These are phyloP conservation scores for Melangyna quadrimaculata DNA, from an alignment of 2,888 invertebrate species.

Conservation along the genomic window DNA sequence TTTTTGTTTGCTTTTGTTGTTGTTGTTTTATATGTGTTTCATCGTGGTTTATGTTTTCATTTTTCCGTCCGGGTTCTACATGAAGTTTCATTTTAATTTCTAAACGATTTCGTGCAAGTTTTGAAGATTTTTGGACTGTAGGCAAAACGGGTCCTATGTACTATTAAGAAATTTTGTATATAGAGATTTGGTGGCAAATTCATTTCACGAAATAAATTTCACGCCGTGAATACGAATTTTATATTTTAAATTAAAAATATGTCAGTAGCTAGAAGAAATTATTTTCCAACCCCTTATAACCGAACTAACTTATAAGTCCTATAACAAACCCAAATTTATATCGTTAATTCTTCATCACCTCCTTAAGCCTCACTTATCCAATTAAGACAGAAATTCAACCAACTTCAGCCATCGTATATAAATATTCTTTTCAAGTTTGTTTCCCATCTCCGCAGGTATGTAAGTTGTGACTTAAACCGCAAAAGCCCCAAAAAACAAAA, in stretches of 20 bases:
- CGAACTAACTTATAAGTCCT: no score
- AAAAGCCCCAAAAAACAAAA: not conserved
- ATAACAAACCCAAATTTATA: no score
- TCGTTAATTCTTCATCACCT: not conserved
- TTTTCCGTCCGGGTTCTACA: constrained; percentile 12
- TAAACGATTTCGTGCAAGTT: constrained; percentile 2
- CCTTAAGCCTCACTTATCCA: not conserved
- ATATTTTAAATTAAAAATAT: no score
- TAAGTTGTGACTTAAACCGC: constrained; percentile 48
- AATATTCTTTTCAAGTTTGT: not conserved
- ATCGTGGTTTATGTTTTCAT: not conserved
- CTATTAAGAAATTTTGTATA: no score
- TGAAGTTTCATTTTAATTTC: constrained; percentile 26
- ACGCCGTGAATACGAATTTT: no score
- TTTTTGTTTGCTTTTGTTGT: not conserved
- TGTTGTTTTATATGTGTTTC: not conserved
- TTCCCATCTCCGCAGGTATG: not conserved
- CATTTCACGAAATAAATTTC: no score
- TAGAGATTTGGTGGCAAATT: no score
- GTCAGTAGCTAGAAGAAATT: no score
- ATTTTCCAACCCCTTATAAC: no score
- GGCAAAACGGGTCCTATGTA: no score
- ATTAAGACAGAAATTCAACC: not conserved
- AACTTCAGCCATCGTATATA: not conserved
- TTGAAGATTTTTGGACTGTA: not conserved